Evolutionary conservation across 2,888 invertebrate genomes (phyloP).

Genomic region (Andrena flavipes): DNA sequence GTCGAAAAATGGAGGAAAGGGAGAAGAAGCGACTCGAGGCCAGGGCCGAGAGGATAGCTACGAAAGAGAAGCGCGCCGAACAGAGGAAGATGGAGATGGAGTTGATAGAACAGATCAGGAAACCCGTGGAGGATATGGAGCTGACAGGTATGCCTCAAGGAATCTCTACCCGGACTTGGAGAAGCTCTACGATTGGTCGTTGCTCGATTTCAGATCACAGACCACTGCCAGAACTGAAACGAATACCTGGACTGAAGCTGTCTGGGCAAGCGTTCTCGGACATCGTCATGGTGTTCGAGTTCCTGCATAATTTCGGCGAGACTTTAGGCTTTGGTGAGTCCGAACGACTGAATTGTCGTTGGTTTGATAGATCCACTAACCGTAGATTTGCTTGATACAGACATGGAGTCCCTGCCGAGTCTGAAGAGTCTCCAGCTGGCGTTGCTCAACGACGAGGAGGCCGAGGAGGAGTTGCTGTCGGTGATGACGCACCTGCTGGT

Average conservation of each 20-base stretch:
- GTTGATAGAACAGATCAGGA: slow-evolving; percentile 90
- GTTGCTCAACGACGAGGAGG: slow-evolving; percentile 91
- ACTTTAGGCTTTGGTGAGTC: slow-evolving; percentile 95
- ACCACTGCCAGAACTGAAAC: slow-evolving; percentile 89
- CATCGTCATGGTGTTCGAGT: slow-evolving; percentile 97
- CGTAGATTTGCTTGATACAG: slow-evolving; percentile 83
- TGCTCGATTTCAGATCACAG: slow-evolving; percentile 87
- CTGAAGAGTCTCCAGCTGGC: slow-evolving; percentile 95
- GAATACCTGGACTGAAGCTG: slow-evolving; percentile 92
- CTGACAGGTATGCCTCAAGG: slow-evolving; percentile 86
- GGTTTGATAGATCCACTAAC: neutral
- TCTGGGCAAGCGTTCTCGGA: slow-evolving; percentile 96
- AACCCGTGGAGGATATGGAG: slow-evolving; percentile 96
- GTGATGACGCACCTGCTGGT: slow-evolving; percentile 95
- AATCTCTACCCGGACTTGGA: neutral
- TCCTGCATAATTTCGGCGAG: slow-evolving; percentile 97
- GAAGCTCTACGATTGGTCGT: neutral
- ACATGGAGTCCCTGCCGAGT: slow-evolving; percentile 94
- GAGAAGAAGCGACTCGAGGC: slow-evolving; percentile 91
- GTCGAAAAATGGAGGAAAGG: slow-evolving; percentile 94
- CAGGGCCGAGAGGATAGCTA: slow-evolving; percentile 93
- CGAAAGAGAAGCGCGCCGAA: slow-evolving; percentile 94
- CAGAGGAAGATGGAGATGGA: slow-evolving; percentile 89
- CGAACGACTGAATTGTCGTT: neutral
- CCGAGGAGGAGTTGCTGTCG: slow-evolving; percentile 94